Evolutionary conservation across 2,113 vertebrate genomes (phyloP).

Genomic region (Thunnus maccoyii): DNA sequence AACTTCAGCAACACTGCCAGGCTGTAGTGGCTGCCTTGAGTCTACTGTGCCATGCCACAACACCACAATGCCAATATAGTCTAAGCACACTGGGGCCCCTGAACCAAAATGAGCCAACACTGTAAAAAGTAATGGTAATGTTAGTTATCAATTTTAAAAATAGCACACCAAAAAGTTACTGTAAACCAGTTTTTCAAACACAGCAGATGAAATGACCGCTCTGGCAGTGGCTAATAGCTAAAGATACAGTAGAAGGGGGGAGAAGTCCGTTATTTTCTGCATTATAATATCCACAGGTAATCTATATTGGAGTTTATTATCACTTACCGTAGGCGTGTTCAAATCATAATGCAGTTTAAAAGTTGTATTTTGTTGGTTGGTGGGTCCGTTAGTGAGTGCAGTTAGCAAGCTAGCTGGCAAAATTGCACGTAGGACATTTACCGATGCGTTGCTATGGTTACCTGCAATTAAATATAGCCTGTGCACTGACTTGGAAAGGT

Average conservation of each 20-base stretch:
- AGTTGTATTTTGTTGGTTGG: neutral
- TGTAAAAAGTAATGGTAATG: conserved; percentile 72
- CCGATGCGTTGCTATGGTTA: conserved; percentile 12
- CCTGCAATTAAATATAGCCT: neutral
- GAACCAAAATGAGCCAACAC: conserved; percentile 55
- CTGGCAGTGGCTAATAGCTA: neutral
- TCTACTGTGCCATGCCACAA: conserved; percentile 77
- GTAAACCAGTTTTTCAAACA: conserved; percentile 24
- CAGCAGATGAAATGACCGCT: neutral
- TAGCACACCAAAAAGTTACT: conserved; percentile 30
- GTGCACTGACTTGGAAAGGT: too few species aligned
- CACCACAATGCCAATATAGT: conserved; percentile 78
- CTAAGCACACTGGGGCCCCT: conserved; percentile 71
- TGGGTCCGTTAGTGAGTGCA: neutral
- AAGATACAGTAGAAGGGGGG: neutral
- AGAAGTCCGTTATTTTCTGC: neutral
- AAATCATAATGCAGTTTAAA: neutral
- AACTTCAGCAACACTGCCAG: conserved; percentile 73
- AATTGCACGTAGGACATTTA: too few species aligned
- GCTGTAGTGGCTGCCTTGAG: conserved; percentile 73
- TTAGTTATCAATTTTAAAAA: conserved; percentile 41
- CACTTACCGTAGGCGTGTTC: neutral
- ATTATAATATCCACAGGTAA: neutral
- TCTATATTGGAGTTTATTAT: neutral
- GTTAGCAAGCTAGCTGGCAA: neutral